phyloP scores from a whole-genome alignment of 2,888 invertebrate genomes.

The Lasius platythorax region DNA sequence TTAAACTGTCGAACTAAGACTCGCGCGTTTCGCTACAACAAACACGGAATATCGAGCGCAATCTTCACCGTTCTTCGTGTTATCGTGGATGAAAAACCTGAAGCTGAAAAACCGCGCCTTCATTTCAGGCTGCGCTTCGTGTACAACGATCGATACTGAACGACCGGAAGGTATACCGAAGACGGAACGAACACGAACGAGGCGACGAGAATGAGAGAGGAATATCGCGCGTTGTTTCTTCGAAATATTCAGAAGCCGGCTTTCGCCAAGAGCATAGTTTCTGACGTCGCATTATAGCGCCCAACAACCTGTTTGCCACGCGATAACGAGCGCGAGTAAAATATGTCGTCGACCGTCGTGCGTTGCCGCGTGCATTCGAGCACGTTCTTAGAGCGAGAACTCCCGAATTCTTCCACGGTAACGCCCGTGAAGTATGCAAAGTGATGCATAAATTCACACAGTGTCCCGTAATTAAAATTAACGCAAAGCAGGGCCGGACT shows the following conservation, averaged over 20 bases:
- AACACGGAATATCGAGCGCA: conserved; percentile 22
- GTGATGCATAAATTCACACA: conserved; percentile 46
- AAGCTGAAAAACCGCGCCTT: conserved; percentile 29
- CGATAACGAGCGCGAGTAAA: conserved; percentile 48
- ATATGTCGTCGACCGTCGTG: conserved; percentile 26
- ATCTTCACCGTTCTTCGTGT: conserved; percentile 8
- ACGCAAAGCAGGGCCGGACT: conserved; percentile 34
- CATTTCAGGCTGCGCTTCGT: conserved; percentile 29
- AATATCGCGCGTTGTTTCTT: conserved; percentile 4
- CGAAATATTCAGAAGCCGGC: conserved; percentile 20
- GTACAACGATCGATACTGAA: conserved; percentile 43
- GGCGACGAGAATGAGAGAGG: background rate
- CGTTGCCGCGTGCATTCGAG: conserved; percentile 7
- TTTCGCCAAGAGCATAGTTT: background rate
- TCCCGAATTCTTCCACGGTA: conserved; percentile 36
- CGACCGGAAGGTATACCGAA: conserved; percentile 34
- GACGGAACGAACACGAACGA: background rate
- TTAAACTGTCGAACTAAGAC: conserved; percentile 42
- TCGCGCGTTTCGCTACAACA: conserved; percentile 21
- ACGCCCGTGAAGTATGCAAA: conserved; percentile 50
- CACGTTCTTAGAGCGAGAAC: conserved; percentile 23
- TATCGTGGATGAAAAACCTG: background rate
- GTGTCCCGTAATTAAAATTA: conserved; percentile 48
- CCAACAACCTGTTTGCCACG: conserved; percentile 46
- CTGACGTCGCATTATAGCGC: conserved; percentile 14